Evolutionary conservation across 2,113 vertebrate species (phyloP), one percentile per base, ranked within the genome.

Genomic region (Ariopsis seemanni): DNA sequence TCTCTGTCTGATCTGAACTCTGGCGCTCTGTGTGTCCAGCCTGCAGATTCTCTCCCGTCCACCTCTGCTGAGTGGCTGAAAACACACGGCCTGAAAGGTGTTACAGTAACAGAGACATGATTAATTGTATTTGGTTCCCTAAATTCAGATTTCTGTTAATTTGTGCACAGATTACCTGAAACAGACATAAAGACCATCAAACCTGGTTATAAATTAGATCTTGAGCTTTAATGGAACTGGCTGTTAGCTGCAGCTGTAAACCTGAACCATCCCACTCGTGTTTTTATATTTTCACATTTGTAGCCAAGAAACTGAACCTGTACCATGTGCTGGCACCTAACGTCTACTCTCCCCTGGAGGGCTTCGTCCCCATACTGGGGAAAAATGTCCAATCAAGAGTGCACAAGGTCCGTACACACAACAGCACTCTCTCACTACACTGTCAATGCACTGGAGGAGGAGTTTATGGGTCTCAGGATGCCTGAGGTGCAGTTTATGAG

Each of bases 271-370:
- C 7, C 18, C 52, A 74, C 22, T 4, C 22, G 7, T 48, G 4
- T 22, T 50, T 74, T 20, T 48, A 74, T 74, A 4, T 27, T 30
- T 81, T 62, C 62, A 3, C 62, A 57, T 48, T 60, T 90, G 0
- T 90, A 97, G 96, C 96, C 85, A 95, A 94, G 91, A 96, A 94
- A 80, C 92, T 97, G 87, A 93, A 91, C 75, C 93, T 97, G 42
- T 96, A 97, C 89, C 95, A 96, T 91, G 91, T 97, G 74, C 92
- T 97, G 92, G 95, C 96, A 50, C 95, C 95, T 30, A 95, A 89
- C 7, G 94, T 95, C 0, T 96, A 95, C 89, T 94, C 95, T 62
- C 92, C 93, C 0, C 88, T 95, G 86, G 93, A 96, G 90, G 94
- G 92, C 84, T 96, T 96, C 92, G 94, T 97, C 67, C 96, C 96